Base-by-base conservation (phyloP, 2,797 vertebrate genomes). In the Gadopsis bispinosus region DNA sequence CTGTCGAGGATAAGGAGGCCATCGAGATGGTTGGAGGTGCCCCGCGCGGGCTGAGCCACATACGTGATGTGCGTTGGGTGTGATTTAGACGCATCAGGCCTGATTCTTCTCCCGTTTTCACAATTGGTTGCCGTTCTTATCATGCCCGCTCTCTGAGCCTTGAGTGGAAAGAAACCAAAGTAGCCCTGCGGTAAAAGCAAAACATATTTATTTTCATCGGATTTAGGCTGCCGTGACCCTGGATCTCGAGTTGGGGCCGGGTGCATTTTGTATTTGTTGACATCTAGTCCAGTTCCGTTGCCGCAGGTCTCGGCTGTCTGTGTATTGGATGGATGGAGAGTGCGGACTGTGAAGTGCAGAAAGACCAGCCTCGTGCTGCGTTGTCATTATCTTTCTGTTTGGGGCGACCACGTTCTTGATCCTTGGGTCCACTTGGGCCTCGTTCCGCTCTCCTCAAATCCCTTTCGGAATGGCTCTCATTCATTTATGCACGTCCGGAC, bases 1-100 rank as follows among this genome's bases (percentile, higher is more conserved):
- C 60, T 77, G 88, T 66, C 54, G 83, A 65, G 74, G 88, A 87
- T 89, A 87, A 89, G 73, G 78, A 68, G 69, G 6, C 60, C 65
- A 43, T 48, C 7, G 61, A 80, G 87, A 78, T 80, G 74, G 64
- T 59, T 45, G 1, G 69, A 65, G 85, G 83, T 77, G 72, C 39
- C 54, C 75, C 16, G 60, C 58, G 77, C 61, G 76, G 59, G 53
- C 7, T 22, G 19, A 69, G 50, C 55, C 7, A 43, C 71, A 68
- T 72, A 47, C 71, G 20, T 3, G 35, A 74, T 64, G 48, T 41
- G 54, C 31, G 7, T 3, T 51, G 65, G 69, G n/a, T 45, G 14
- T 8, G 48, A 66, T 70, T 70, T 19, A 9, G 69, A 51, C 8
- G 14, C 1, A 59, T 77, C n/a, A 3, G 22, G 16, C n/a, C 5